Base-by-base conservation (phyloP, 1,140 invertebrate genomes). In the Chrysopa pallens region DNA sequence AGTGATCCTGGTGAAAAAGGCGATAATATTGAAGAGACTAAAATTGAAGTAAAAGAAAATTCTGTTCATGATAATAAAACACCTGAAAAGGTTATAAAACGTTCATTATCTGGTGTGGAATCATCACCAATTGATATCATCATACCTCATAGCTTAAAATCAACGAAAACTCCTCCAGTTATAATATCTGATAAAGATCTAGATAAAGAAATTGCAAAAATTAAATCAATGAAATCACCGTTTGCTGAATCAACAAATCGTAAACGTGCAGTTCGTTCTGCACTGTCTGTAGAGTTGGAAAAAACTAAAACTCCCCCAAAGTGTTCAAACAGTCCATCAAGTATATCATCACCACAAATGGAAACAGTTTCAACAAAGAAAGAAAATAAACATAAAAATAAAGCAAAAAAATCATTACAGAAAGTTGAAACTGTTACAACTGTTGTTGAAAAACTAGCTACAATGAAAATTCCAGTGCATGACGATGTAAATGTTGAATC, bases 81-180 rank as follows among this genome's bases (percentile, higher is more conserved):
- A 48, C 56, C 62, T 48, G 49, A 52, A 45, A 56, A 63, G 47
- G 48, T 56, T 45, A 52, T 51, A 27, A 52, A 44, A 37, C 48
- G 56, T 37, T 57, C 55, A 2, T 46, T 59, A 15, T 59, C 63
- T 4, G 54, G 70, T 29, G 61, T 69, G 29, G 69, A 70, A 52
- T 68, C 68, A 14, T 52, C 67, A 29, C 71, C 70, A 15, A 73
- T 73, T 52, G 69, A 72, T 48, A 73, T 73, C 40, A 65, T 73
- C 38, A 53, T 69, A 23, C 65, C 69, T 29, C 64, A 62, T 48
- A 65, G 69, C 42, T 53, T 59, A 35, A 59, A 61, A 40, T 65
- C 66, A 5, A 62, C 66, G 33, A 58, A 64, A 45, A 68, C 68
- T 36, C 68, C 62, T 40, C 66, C 68, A 6, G 50, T 72, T 29